Evolutionary conservation across 2,113 vertebrate species (phyloP).

Genomic region (Ardeotis arabs): DNA sequence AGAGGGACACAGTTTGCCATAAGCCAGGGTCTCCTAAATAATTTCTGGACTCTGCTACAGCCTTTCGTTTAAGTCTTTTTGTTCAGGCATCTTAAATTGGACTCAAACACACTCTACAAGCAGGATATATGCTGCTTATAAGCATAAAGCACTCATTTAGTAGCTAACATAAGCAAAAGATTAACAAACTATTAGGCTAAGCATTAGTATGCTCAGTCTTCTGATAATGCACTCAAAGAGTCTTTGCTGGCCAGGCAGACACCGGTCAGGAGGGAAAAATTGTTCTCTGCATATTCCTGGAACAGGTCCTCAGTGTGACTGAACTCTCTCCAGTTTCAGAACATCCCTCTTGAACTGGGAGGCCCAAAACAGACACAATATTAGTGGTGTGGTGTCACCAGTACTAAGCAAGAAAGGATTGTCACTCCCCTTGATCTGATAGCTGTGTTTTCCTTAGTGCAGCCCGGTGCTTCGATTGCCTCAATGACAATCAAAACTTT

Average conservation of each 20-base stretch:
- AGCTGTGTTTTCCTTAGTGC: neutral
- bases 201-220: neutral
- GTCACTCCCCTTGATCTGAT: neutral
- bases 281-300: neutral
- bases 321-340: neutral
- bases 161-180: neutral
- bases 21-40: neutral
- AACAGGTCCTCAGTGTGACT: neutral
- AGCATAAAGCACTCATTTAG: neutral
- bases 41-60: neutral
- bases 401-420: neutral
- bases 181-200: neutral
- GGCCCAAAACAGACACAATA: neutral
- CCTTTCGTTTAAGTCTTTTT: neutral
- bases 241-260: neutral
- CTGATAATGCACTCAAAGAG: neutral
- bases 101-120: neutral
- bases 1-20: neutral
- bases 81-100: neutral
- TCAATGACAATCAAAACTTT: neutral
- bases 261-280: neutral
- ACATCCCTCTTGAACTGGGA: neutral
- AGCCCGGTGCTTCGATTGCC: fast-evolving
- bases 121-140: neutral
- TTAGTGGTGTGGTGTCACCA: neutral